phyloP scores from a whole-genome alignment of 2,797 vertebrate genomes.

The Emys orbicularis region DNA sequence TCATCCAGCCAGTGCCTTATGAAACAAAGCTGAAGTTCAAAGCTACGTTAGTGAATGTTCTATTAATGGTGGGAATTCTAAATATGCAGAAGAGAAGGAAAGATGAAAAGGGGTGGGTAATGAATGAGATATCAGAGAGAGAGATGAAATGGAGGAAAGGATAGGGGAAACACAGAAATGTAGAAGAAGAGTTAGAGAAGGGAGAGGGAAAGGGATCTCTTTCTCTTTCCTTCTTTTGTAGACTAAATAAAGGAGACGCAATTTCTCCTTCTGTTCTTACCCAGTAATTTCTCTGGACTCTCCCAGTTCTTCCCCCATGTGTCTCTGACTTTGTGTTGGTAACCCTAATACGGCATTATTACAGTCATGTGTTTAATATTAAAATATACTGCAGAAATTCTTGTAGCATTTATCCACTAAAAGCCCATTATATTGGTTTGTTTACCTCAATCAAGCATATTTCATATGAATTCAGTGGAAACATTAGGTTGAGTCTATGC shows the following conservation, averaged over 20 bases:
- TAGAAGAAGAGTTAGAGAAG: not conserved
- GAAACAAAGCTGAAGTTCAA: not conserved
- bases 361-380: conserved; percentile 24
- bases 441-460: conserved; percentile 50
- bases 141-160: not conserved
- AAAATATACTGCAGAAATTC: conserved; percentile 32
- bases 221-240: not conserved
- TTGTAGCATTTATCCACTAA: conserved; percentile 4
- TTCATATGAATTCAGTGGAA: conserved; percentile 47
- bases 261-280: not conserved
- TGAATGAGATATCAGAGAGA: not conserved
- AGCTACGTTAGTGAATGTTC: not conserved
- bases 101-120: conserved; percentile 9
- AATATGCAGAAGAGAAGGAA: not conserved
- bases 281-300: conserved; percentile 11
- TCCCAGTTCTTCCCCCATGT: not conserved
- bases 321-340: conserved; percentile 12
- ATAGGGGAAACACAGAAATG: not conserved
- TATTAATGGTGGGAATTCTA: not conserved
- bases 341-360: not conserved
- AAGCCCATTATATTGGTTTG: conserved; percentile 38
- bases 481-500: conserved; percentile 53
- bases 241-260: not conserved
- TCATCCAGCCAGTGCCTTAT: not conserved
- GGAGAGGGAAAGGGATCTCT: not conserved